Conservation (phyloP, 2,797 vertebrate genomes). For the Pempheris klunzingeri region DNA sequence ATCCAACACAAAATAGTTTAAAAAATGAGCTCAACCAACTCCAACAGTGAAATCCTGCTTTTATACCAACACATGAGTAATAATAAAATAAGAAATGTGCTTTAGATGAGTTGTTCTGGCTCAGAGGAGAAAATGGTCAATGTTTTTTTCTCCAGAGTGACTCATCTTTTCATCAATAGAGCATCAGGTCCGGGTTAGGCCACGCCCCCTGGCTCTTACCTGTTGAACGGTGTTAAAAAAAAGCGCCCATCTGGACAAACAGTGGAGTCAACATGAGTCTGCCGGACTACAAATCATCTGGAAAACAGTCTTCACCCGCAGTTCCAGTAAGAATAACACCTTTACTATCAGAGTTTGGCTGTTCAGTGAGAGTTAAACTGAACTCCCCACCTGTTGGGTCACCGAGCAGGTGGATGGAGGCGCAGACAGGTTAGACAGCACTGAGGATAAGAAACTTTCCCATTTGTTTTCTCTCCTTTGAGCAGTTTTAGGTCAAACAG, state of each 20-base stretch:
- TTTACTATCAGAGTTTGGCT: too few species aligned
- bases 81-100: too few species aligned
- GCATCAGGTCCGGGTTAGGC: conserved; percentile 60
- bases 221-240: neutral
- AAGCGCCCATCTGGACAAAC: neutral
- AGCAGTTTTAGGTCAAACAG: accelerated
- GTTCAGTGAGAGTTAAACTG: neutral
- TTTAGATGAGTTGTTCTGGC: too few species aligned
- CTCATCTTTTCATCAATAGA: neutral
- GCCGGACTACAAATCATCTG: conserved; percentile 72
- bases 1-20: too few species aligned
- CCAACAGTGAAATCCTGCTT: too few species aligned
- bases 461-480: neutral
- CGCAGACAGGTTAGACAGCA: neutral
- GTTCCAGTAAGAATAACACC: conserved; percentile 60
- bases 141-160: neutral
- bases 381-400: neutral
- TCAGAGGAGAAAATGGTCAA: too few species aligned
- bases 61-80: too few species aligned
- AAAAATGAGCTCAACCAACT: too few species aligned
- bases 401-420: neutral
- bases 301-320: conserved; percentile 59
- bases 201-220: conserved; percentile 61
- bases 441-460: accelerated
- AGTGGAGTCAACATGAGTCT: conserved; percentile 78